phyloP scores from a whole-genome alignment of 1,140 invertebrate genomes.

The Micrasema minimum region DNA sequence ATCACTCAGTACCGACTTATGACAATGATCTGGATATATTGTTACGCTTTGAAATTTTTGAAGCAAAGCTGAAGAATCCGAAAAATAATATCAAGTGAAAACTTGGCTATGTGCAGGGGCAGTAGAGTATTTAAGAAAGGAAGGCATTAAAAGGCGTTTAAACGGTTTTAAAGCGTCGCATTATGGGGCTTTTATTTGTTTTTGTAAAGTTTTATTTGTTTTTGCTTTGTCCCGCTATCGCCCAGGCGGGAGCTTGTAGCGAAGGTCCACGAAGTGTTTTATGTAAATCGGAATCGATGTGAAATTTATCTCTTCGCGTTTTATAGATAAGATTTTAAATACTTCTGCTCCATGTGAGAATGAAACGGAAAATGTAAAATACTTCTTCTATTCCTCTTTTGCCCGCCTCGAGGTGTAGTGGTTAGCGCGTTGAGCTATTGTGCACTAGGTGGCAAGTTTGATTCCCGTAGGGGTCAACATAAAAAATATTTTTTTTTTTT shows the following conservation, averaged over 20 bases:
- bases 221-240: slow-evolving; percentile 28
- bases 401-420: too few species aligned
- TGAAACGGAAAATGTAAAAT: too few species aligned
- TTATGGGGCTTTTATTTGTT: slow-evolving; percentile 38
- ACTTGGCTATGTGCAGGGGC: slow-evolving; percentile 31
- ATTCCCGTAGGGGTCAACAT: too few species aligned
- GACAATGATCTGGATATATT: too few species aligned
- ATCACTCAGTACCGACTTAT: too few species aligned
- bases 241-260: background rate
- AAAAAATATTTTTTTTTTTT: too few species aligned
- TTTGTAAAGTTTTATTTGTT: slow-evolving; percentile 36
- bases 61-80: too few species aligned
- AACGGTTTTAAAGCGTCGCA: slow-evolving; percentile 38
- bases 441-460: too few species aligned
- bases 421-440: too few species aligned
- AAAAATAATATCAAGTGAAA: too few species aligned
- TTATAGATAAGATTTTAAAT: slow-evolving; percentile 38
- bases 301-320: slow-evolving; percentile 25
- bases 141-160: slow-evolving; percentile 40
- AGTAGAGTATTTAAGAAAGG: slow-evolving; percentile 49
- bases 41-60: too few species aligned
- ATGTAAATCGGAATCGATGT: slow-evolving; percentile 37
- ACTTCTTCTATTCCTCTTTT: too few species aligned
- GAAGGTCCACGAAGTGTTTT: slow-evolving; percentile 16
- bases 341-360: slow-evolving; percentile 2